Evolutionary conservation across 1,140 invertebrate species (phyloP).

Genomic region (Lordiphosa clarofinis): DNA sequence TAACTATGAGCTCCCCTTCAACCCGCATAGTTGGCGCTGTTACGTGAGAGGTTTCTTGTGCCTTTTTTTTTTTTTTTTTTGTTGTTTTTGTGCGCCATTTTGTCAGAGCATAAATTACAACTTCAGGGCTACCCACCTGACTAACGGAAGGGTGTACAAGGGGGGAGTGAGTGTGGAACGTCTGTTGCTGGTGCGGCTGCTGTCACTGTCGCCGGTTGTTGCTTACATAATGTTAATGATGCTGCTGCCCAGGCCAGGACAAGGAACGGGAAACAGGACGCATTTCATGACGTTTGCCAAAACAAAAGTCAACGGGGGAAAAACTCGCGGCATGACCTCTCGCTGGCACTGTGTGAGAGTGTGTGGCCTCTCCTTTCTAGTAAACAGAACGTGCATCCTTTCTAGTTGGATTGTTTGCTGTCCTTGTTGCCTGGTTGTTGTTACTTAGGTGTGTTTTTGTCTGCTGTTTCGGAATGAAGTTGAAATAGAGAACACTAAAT

Average conservation of each 20-base stretch:
- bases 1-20: slow-evolving; percentile 26
- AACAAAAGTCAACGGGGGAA: slow-evolving; percentile 54
- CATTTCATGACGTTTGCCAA: slow-evolving; percentile 65
- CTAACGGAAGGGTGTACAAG: slow-evolving; percentile 6
- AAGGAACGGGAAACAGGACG: slow-evolving; percentile 31
- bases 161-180: slow-evolving; percentile 5
- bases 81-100: slow-evolving; percentile 59
- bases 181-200: slow-evolving; percentile 27
- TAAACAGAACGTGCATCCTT: slow-evolving; percentile 30
- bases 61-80: slow-evolving; percentile 15
- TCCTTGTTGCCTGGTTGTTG: no score
- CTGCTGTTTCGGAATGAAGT: background rate
- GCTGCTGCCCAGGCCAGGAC: slow-evolving; percentile 45
- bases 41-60: slow-evolving; percentile 48
- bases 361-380: background rate
- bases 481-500: no score
- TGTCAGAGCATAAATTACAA: slow-evolving; percentile 74
- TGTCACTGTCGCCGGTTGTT: slow-evolving; percentile 62
- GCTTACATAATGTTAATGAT: slow-evolving; percentile 76
- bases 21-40: slow-evolving; percentile 27
- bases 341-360: slow-evolving; percentile 14
- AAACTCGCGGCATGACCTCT: slow-evolving; percentile 36
- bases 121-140: slow-evolving; percentile 54
- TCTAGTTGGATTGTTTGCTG: slow-evolving; percentile 1
- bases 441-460: background rate